Percentiles rank a stretch among this genome's conserved stretches.
phyloP scores from a whole-genome alignment of 2,113 vertebrate species.

The Mus pahari region DNA sequence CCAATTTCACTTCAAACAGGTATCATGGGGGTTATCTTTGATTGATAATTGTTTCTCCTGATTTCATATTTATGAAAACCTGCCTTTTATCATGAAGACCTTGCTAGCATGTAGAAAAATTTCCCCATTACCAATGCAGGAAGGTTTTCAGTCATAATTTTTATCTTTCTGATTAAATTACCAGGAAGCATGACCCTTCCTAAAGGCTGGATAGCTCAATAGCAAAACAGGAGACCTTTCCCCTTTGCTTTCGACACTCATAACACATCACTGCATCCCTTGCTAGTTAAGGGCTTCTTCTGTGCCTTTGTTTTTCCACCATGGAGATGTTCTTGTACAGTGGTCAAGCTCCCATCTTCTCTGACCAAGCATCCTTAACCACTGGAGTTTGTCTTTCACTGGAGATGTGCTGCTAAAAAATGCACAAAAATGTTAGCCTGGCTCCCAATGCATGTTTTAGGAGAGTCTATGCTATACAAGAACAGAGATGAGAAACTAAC shows the following conservation, averaged over 20 bases:
- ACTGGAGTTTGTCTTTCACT: conserved; percentile 24
- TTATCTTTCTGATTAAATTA: conserved; percentile 75
- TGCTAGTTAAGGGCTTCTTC: conserved; percentile 74
- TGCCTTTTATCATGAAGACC: conserved; percentile 75
- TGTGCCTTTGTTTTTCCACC: not conserved
- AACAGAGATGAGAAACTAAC: not conserved
- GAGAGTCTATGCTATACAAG: not conserved
- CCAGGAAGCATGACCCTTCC: conserved; percentile 56
- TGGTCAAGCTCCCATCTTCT: not conserved
- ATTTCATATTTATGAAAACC: conserved; percentile 65
- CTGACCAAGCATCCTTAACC: not conserved
- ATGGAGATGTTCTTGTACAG: not conserved
- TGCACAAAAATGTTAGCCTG: not conserved
- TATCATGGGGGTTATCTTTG: conserved; percentile 70
- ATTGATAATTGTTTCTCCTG: conserved; percentile 74
- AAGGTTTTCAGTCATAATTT: conserved; percentile 70
- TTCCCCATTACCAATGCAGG: conserved; percentile 63
- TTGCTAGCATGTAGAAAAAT: conserved; percentile 70
- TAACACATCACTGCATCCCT: conserved; percentile 3
- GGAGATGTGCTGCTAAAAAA: not conserved
- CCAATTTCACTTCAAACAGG: conserved; percentile 73
- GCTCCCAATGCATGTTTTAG: not conserved
- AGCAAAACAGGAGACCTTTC: conserved; percentile 21
- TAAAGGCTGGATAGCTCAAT: conserved; percentile 66
- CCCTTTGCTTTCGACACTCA: conserved; percentile 39